phyloP scores from a whole-genome alignment of 2,797 vertebrate genomes.

The Pseudochaenichthys georgianus region DNA sequence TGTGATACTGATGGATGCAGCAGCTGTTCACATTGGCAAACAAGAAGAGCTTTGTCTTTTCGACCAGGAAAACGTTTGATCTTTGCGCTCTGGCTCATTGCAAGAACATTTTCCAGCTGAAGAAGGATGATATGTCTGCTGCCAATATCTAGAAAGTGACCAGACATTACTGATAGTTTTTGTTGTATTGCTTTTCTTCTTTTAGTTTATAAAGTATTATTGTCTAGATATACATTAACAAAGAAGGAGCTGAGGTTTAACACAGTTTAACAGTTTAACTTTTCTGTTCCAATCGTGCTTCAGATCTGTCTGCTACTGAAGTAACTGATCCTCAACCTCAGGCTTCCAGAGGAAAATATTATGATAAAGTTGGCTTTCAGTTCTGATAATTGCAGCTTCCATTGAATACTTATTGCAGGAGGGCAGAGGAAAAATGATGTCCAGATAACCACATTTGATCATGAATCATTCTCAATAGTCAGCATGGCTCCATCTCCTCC shows the following conservation, averaged over 20 bases:
- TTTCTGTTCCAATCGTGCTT: slow-evolving; percentile 43
- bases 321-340: slow-evolving; percentile 61
- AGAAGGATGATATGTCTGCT: slow-evolving; percentile 17
- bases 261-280: slow-evolving; percentile 22
- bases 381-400: slow-evolving; percentile 60
- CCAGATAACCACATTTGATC: slow-evolving; percentile 28
- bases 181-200: slow-evolving; percentile 50
- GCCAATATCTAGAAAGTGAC: slow-evolving; percentile 20
- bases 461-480: slow-evolving; percentile 17
- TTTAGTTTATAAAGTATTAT: slow-evolving; percentile 20
- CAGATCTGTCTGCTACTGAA: slow-evolving; percentile 48
- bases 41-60: slow-evolving; percentile 8
- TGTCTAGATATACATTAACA: slow-evolving; percentile 28
- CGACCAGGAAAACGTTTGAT: slow-evolving; percentile 51
- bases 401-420: slow-evolving; percentile 20
- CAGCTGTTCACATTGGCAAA: slow-evolving; percentile 62
- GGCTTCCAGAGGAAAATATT: slow-evolving; percentile 65
- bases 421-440: slow-evolving; percentile 22
- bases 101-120: slow-evolving; percentile 51
- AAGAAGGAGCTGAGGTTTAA: slow-evolving; percentile 35
- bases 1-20: slow-evolving; percentile 49
- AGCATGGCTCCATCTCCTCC: slow-evolving; percentile 13
- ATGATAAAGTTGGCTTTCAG: slow-evolving; percentile 54
- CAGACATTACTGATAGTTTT: slow-evolving; percentile 31
- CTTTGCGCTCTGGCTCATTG: slow-evolving; percentile 25